phyloP scores from a whole-genome alignment of 2,888 invertebrate genomes.

The Ophion ellenae region DNA sequence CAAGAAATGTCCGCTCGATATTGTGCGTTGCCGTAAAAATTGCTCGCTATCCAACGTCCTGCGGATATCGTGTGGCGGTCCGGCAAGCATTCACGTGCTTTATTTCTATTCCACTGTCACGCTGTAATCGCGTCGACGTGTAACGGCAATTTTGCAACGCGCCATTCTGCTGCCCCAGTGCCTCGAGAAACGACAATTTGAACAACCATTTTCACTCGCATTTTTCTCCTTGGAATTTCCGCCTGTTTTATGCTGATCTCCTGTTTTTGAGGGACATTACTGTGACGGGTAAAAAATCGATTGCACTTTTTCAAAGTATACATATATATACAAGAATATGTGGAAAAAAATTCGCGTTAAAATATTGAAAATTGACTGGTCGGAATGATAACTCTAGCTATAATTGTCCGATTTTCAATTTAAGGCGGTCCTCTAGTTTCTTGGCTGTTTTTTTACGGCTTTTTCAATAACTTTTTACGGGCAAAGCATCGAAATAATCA shows the following conservation, averaged over 20 bases:
- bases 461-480: too few species aligned
- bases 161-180: not conserved
- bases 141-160: not conserved
- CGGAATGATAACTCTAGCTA: too few species aligned
- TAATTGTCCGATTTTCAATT: too few species aligned
- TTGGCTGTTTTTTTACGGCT: too few species aligned
- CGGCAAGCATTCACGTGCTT: not conserved
- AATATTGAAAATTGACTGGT: too few species aligned
- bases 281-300: too few species aligned
- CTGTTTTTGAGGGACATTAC: not conserved
- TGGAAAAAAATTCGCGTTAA: too few species aligned
- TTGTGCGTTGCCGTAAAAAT: constrained; percentile 16
- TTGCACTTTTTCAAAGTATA: too few species aligned
- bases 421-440: too few species aligned
- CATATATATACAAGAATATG: too few species aligned
- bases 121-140: not conserved
- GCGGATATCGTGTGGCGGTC: not conserved
- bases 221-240: not conserved
- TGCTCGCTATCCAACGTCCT: not conserved
- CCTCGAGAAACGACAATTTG: not conserved
- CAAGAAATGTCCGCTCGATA: constrained; percentile 62
- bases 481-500: too few species aligned
- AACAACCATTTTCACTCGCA: not conserved
- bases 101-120: not conserved
- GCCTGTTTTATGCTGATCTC: not conserved